These are phyloP conservation scores for Drosophila bunnanda DNA, from an alignment of 2,888 invertebrate species.

Conservation along the genomic window DNA sequence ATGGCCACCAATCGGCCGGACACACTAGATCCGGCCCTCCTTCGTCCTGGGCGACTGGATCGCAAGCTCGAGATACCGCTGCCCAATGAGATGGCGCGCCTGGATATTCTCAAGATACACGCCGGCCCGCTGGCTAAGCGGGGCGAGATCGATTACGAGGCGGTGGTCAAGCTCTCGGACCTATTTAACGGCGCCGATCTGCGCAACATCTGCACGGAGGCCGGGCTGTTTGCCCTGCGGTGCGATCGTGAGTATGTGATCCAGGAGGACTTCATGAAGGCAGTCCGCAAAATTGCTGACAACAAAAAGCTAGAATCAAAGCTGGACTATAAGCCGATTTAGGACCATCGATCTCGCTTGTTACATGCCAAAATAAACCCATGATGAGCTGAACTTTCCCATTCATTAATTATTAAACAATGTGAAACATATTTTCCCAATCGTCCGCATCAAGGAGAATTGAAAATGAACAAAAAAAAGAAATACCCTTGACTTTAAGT, in stretches of 20 bases:
- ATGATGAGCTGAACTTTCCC: not conserved
- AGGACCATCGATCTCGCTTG: conserved; percentile 73
- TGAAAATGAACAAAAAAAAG: not conserved
- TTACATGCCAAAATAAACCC: not conserved
- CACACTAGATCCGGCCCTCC: conserved; percentile 97
- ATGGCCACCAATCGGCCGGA: conserved; percentile 99
- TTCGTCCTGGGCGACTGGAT: conserved; percentile 97
- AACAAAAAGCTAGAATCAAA: conserved; percentile 99
- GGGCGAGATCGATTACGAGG: conserved; percentile 99
- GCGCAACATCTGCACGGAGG: conserved; percentile 99
- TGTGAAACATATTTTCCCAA: not conserved
- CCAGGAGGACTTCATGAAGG: conserved; percentile 99
- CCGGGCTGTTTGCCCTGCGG: conserved; percentile 94
- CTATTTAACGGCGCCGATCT: conserved; percentile 99
- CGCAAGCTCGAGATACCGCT: conserved; percentile 99
- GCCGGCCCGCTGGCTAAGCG: conserved; percentile 97
- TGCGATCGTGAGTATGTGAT: conserved; percentile 97
- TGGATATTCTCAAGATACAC: conserved; percentile 98
- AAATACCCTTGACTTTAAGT: conserved; percentile 1
- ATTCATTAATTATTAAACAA: not conserved
- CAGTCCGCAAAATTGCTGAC: conserved; percentile 98
- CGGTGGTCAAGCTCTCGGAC: conserved; percentile 98
- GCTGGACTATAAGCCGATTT: conserved; percentile 98
- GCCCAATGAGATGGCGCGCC: conserved; percentile 97
- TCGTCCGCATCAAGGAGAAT: not conserved